Base-by-base conservation (phyloP, 2,888 invertebrate genomes). In the Ramazzottius varieornatus region DNA sequence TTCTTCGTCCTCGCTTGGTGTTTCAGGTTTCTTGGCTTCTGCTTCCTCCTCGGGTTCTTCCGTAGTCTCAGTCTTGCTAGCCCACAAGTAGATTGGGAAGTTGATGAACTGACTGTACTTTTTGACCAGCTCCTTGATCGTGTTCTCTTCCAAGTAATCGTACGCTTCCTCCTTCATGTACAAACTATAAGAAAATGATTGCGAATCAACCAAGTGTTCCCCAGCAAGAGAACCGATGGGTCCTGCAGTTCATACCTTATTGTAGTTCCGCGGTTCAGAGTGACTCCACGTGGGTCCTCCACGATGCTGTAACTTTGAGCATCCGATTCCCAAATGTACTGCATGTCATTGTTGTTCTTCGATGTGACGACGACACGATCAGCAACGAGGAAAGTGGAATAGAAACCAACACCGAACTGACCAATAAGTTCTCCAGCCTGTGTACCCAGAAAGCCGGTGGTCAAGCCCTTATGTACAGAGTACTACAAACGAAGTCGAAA, bases 91-190 rank as follows among this genome's bases (percentile, higher is more conserved):
- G 75, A 99, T 98, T 68, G 91, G 89, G 83, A 98, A 99, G 78
- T 94, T 98, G 76, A 99, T 99, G 79, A 99, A 98, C 80, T 99
- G 96, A 2, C 93, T 93, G 79, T 98, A 99, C 78, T 96, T 98
- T 79, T 86, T 87, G 68, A 99, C 86, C 67, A 98, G 81, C 71
- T 84, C 84, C 72, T 85, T 85, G 70, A 98, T 82, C 0, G 91
- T 91, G 73, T 88, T 86, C 69, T 86, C 83, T 77, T 98, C 93
- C 73, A 96, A 78, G 81, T 88, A 98, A 79, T 96, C 96, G 70
- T 84, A 82, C 32, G 96, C 93, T 80, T 98, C 98, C 71, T 96
- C 90, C 79, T 99, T 98, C 77, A 98, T 78, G 74, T 90, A 84
- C 71, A 98, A 79, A 70, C 86, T 87, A 75, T 76, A 77, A 29